These are phyloP conservation scores for Pagetopsis macropterus DNA, from an alignment of 2,797 vertebrate genomes.

Conservation along the genomic window DNA sequence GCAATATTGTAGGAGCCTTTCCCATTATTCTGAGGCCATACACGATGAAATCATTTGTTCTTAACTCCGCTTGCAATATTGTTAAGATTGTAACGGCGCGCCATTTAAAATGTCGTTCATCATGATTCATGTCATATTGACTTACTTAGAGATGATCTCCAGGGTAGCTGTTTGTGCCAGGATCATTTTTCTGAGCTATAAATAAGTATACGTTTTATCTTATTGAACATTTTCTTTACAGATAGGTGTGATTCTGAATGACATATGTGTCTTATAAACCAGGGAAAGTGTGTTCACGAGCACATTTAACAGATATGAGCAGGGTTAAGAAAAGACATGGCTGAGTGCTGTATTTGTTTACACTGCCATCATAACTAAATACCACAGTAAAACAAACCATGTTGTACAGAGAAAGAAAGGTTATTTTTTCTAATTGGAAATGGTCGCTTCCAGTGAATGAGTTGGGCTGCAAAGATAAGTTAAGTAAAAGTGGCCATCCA, in stretches of 20 bases:
- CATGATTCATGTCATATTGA: constrained; percentile 78
- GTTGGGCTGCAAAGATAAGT: constrained; percentile 80
- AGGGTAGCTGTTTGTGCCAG: constrained; percentile 59
- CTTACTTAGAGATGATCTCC: constrained; percentile 72
- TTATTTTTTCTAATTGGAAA: constrained; percentile 81
- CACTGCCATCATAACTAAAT: constrained; percentile 63
- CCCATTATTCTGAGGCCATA: constrained; percentile 77
- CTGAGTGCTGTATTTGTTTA: constrained; percentile 70
- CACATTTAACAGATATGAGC: constrained; percentile 46
- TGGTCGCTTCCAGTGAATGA: constrained; percentile 81
- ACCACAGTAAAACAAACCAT: constrained; percentile 58
- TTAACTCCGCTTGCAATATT: constrained; percentile 76
- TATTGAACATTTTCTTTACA: constrained; percentile 38
- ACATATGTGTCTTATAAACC: constrained; percentile 46
- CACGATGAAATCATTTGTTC: constrained; percentile 80
- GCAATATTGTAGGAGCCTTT: constrained; percentile 81
- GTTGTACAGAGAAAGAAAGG: constrained; percentile 68
- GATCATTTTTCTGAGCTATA: constrained; percentile 63
- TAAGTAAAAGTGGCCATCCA: constrained; percentile 84
- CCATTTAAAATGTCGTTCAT: constrained; percentile 77
- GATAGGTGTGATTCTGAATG: constrained; percentile 50
- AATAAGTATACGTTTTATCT: constrained; percentile 73
- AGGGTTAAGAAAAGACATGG: constrained; percentile 52
- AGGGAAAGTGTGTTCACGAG: constrained; percentile 36
- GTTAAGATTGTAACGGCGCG: constrained; percentile 76